Evolutionary conservation across 2,888 invertebrate genomes (phyloP).

Genomic region (Lathronympha strigana): DNA sequence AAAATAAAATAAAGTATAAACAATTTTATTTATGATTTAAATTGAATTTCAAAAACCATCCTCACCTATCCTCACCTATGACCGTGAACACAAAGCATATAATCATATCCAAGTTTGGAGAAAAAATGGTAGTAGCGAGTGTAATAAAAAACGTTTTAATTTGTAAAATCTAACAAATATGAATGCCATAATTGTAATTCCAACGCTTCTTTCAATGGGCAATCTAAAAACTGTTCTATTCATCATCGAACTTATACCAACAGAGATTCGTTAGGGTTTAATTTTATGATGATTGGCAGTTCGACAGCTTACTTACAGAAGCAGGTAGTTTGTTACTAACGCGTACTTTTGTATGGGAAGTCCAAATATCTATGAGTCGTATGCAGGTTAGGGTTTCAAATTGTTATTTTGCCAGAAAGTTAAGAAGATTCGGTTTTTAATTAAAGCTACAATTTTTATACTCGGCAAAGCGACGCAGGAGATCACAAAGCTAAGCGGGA

Average conservation of each 20-base stretch:
- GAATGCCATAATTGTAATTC: slow-evolving; percentile 5
- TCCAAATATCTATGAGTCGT: too few relatives aligned
- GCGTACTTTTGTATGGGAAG: neutral
- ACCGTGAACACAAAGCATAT: neutral
- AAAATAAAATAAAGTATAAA: neutral
- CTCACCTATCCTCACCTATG: neutral
- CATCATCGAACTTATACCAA: neutral
- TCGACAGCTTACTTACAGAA: neutral
- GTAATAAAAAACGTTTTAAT: neutral
- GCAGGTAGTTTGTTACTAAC: neutral
- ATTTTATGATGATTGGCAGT: slow-evolving; percentile 10
- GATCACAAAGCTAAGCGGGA: too few relatives aligned
- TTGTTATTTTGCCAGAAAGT: too few relatives aligned
- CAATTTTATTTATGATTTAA: neutral
- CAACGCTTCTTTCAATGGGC: neutral
- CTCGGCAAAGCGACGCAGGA: too few relatives aligned
- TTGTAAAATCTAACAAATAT: neutral
- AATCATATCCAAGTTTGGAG: neutral
- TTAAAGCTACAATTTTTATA: too few relatives aligned
- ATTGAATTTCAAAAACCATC: slow-evolving; percentile 1
- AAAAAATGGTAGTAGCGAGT: slow-evolving; percentile 6
- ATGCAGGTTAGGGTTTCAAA: too few relatives aligned
- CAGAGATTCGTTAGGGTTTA: neutral
- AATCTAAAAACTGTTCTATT: neutral
- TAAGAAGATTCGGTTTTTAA: too few relatives aligned